Evolutionary conservation across 2,888 invertebrate genomes (phyloP).

Genomic region (Standfussiana lucernea): DNA sequence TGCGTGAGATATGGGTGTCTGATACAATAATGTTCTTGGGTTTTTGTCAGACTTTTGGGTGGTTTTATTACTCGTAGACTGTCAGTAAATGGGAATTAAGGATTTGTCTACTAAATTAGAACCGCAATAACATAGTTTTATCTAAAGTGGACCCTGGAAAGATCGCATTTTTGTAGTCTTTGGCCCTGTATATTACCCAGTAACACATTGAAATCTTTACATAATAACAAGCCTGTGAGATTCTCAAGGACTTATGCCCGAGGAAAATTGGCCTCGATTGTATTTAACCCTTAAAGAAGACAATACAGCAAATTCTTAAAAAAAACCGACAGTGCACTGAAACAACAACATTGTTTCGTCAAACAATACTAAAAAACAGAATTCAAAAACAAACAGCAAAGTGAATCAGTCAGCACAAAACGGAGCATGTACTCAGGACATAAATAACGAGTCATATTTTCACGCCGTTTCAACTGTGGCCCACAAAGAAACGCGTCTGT

Average conservation of each 20-base stretch:
- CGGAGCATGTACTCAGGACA: conserved; percentile 74
- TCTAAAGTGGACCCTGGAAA: neutral
- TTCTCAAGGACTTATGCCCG: neutral
- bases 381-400: conserved; percentile 43
- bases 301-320: neutral
- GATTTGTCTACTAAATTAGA: conserved; percentile 12
- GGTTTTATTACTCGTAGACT: conserved; percentile 36
- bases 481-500: conserved; percentile 88
- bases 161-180: neutral
- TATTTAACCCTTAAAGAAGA: neutral
- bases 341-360: neutral
- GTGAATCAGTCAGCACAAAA: conserved; percentile 62
- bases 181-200: too few relatives aligned
- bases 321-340: neutral
- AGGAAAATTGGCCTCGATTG: neutral
- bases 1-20: conserved; percentile 58
- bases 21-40: conserved; percentile 47
- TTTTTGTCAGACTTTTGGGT: conserved; percentile 39
- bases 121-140: neutral
- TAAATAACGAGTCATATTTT: conserved; percentile 90
- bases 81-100: conserved; percentile 10
- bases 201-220: neutral
- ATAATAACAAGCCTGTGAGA: neutral
- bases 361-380: conserved; percentile 10
- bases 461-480: conserved; percentile 89